phyloP scores from a whole-genome alignment of 2,797 vertebrate species.

The Gymnothorax reevesii region DNA sequence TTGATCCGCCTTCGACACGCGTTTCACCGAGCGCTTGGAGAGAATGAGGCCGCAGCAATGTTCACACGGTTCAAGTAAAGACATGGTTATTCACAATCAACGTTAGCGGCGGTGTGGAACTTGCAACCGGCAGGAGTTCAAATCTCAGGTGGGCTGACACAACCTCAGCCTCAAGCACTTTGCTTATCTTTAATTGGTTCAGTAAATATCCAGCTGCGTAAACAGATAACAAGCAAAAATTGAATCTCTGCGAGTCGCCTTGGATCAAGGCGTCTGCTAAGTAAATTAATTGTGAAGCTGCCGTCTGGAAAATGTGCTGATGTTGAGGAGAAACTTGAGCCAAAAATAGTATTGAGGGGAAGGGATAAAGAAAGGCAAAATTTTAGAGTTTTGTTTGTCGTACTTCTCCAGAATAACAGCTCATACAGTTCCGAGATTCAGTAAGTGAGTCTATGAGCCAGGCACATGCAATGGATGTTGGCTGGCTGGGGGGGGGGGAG shows the following conservation, averaged over 20 bases:
- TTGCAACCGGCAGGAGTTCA: background rate
- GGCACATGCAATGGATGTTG: background rate
- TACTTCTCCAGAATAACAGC: background rate
- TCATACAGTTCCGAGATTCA: too few relatives aligned
- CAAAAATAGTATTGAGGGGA: constrained; percentile 4
- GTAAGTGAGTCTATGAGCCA: background rate
- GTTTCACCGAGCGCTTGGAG: background rate
- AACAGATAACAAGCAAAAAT: background rate
- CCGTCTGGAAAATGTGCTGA: constrained; percentile 10
- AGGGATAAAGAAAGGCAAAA: background rate
- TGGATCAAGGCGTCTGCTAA: constrained; percentile 14
- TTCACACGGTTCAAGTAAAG: background rate
- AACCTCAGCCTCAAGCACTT: background rate
- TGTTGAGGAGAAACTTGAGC: background rate
- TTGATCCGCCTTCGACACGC: background rate
- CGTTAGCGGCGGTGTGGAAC: background rate
- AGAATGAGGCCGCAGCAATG: background rate
- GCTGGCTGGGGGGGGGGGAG: background rate
- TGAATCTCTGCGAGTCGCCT: background rate
- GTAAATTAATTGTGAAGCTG: constrained; percentile 15
- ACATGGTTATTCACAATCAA: background rate
- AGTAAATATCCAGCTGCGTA: constrained; percentile 17
- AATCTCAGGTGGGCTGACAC: background rate
- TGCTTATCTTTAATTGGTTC: constrained; percentile 8
- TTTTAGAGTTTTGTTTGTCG: background rate